Evolutionary conservation across 1,140 invertebrate species (phyloP), one percentile per base, ranked within the genome.

Genomic region (Drosophila truncata): DNA sequence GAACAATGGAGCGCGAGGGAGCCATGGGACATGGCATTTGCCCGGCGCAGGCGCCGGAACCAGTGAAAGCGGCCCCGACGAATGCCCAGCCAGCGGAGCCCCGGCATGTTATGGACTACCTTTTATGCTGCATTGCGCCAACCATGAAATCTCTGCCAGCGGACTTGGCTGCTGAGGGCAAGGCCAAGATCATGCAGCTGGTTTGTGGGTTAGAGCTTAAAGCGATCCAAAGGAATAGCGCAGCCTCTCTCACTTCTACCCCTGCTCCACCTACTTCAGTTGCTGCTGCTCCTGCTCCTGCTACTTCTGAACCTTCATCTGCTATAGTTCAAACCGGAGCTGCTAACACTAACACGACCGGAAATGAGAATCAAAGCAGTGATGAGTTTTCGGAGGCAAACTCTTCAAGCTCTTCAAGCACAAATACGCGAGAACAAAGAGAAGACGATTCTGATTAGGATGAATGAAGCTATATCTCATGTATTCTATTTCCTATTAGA

Each of bases 111-210:
- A 54, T 84, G 5, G 91, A 92, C 63, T 60, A 91, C 9, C 92
- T 92, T 50, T 88, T 92, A 11, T 82, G 88, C 10, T 88, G 91
- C 41, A 78, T 92, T 20, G 54, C 74, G 11, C 78, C 86, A 18
- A 92, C 83, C 0, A 84, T 92, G 71, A 92, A 92, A 16, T 41
- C 46, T 1, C 57, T 92, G 50, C 91, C 91, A 0, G 13, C 49
- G 0, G 86, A 91, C 60, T 50, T 92, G 35, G 91, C 78, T 5
- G 83, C 86, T 20, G 84, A 92, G 27, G 91, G 83, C 2, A 91
- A 92, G 37, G 33, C 82, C 1, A 85, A 81, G 27, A 88, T 92
- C 8, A 92, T 92, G 86, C 87, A 92, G 61, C 71, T 87, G 0
- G 85, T 92, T 0, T 86, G 76, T 35, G 85, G 88, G 16, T 31